Conservation (phyloP, 37 sponge, comb jelly and placozoan genomes). For the Halichondria panicea region DNA sequence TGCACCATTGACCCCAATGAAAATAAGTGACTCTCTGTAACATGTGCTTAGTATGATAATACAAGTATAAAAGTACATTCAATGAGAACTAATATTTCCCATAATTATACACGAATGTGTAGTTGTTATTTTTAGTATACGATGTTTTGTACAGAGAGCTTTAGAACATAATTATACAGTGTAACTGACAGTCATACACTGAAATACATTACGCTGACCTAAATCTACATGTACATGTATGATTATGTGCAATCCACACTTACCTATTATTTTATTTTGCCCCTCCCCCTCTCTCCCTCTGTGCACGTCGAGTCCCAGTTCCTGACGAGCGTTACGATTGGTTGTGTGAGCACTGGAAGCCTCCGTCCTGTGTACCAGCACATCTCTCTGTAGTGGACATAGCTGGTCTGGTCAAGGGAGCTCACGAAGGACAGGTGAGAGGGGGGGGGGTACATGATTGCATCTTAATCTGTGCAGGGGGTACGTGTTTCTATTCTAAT, state of each 20-base stretch:
- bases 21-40: constrained; percentile 75
- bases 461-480: no score
- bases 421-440: constrained; percentile 91
- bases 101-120: no score
- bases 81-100: neutral
- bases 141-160: neutral
- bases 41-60: neutral
- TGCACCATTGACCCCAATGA: constrained; percentile 99
- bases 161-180: neutral
- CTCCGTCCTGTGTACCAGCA: constrained; percentile 87
- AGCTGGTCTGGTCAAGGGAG: constrained; percentile 96
- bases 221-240: neutral
- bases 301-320: constrained; percentile 88
- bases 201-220: neutral
- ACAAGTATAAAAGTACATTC: neutral
- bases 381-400: constrained; percentile 94
- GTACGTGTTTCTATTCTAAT: no score
- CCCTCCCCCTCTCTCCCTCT: neutral
- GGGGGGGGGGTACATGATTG: no score
- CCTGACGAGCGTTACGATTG: constrained; percentile 91
- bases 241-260: neutral
- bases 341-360: constrained; percentile 85
- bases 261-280: neutral
- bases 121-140: neutral
- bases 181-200: neutral